A percentile compares a stretch with the other conserved stretches of the same genome.
phyloP scores from a whole-genome alignment of 2,113 vertebrate genomes.

The Marmota monax region DNA sequence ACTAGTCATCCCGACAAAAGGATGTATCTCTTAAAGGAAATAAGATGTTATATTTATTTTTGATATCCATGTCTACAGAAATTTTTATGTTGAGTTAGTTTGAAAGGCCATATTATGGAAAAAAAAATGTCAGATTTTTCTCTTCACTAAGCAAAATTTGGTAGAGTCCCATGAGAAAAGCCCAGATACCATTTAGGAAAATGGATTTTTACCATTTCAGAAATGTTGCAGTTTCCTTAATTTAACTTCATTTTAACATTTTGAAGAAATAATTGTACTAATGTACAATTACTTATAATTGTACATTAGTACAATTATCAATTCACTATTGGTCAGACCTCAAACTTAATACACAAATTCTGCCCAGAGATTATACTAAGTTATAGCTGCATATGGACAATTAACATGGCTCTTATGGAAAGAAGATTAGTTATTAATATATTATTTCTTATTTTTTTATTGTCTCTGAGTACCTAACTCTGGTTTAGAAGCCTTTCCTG shows the following conservation, averaged over 20 bases:
- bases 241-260: constrained; percentile 2
- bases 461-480: neutral
- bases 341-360: neutral
- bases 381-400: neutral
- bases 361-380: neutral
- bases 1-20: neutral
- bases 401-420: neutral
- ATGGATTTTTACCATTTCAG: neutral
- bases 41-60: neutral
- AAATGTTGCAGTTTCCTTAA: neutral
- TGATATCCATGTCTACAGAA: neutral
- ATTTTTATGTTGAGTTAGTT: neutral
- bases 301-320: neutral
- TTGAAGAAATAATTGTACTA: neutral
- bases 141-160: neutral
- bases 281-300: neutral
- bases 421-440: neutral
- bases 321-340: neutral
- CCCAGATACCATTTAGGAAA: neutral
- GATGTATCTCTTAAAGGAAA: neutral
- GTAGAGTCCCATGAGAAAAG: neutral
- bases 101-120: neutral
- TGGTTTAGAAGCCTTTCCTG: neutral
- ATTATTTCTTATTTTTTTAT: neutral
- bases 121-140: neutral